Percentiles rank a stretch among this genome's conserved stretches.
phyloP scores from a whole-genome alignment of 2,888 invertebrate species.

The Protonemura montana region DNA sequence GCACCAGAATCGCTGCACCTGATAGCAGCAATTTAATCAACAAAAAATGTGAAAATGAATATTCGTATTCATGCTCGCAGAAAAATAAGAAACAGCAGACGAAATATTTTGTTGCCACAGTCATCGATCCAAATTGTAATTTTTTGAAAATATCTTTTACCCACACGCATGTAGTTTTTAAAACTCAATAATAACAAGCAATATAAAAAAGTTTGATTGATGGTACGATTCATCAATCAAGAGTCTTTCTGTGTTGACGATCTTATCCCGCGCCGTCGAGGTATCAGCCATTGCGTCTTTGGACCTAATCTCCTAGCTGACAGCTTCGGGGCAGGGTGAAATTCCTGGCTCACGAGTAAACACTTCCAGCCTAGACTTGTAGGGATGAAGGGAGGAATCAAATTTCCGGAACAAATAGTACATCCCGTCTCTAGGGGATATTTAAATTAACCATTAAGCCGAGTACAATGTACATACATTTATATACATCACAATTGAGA shows the following conservation, averaged over 20 bases:
- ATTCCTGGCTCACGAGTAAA: background rate
- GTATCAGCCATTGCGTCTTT: background rate
- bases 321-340: background rate
- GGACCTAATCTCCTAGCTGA: background rate
- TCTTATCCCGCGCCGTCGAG: background rate
- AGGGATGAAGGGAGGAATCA: background rate
- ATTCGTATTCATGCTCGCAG: too few species aligned
- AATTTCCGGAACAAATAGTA: background rate
- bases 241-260: background rate
- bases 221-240: background rate
- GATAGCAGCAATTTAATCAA: too few species aligned
- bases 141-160: background rate
- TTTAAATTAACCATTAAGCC: background rate
- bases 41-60: too few species aligned
- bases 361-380: background rate
- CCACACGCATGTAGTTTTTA: background rate
- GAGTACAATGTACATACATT: background rate
- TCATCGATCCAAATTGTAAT: background rate
- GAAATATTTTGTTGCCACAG: background rate
- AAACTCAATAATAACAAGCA: background rate
- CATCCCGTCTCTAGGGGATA: background rate
- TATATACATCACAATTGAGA: background rate
- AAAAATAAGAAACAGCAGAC: background rate
- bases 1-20: too few species aligned
- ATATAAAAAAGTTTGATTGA: background rate